Percentiles rank a stretch among this genome's conserved stretches.
These are phyloP conservation scores for Halichoeres trimaculatus DNA, from an alignment of 2,113 vertebrate species.

Conservation along the genomic window DNA sequence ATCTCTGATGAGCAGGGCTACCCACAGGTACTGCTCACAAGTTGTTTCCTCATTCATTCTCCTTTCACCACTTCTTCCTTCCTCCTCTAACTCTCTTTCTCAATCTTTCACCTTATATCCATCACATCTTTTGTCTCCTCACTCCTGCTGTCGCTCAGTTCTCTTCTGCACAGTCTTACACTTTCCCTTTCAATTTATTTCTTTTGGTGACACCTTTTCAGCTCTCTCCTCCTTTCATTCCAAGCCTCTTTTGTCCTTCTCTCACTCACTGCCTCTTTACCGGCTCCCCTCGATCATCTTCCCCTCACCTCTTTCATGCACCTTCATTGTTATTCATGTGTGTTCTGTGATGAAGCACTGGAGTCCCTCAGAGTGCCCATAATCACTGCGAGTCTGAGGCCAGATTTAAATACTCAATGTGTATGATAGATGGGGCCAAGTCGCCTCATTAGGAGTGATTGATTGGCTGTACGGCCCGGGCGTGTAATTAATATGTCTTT, in stretches of 20 bases:
- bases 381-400: slow-evolving; percentile 68
- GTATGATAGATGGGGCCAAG: slow-evolving; percentile 75
- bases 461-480: slow-evolving; percentile 59
- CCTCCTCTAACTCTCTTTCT: neutral
- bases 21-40: slow-evolving; percentile 86
- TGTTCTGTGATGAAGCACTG: slow-evolving; percentile 70
- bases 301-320: slow-evolving; percentile 53
- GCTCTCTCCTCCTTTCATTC: slow-evolving; percentile 52
- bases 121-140: slow-evolving; percentile 40
- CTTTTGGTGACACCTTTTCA: slow-evolving; percentile 61
- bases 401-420: slow-evolving; percentile 78
- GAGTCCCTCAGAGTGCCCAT: slow-evolving; percentile 60
- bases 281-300: slow-evolving; percentile 46
- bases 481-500: slow-evolving; percentile 76
- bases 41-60: neutral
- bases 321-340: slow-evolving; percentile 71
- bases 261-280: slow-evolving; percentile 14
- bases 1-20: slow-evolving; percentile 90
- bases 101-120: slow-evolving; percentile 45
- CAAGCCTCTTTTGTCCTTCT: slow-evolving; percentile 48
- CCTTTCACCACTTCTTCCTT: neutral
- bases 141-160: slow-evolving; percentile 20
- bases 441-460: slow-evolving; percentile 78
- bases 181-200: slow-evolving; percentile 63
- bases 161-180: slow-evolving; percentile 62